Base-by-base conservation (phyloP, 23 tunicate genomes). In the Halocynthia aurantium region DNA sequence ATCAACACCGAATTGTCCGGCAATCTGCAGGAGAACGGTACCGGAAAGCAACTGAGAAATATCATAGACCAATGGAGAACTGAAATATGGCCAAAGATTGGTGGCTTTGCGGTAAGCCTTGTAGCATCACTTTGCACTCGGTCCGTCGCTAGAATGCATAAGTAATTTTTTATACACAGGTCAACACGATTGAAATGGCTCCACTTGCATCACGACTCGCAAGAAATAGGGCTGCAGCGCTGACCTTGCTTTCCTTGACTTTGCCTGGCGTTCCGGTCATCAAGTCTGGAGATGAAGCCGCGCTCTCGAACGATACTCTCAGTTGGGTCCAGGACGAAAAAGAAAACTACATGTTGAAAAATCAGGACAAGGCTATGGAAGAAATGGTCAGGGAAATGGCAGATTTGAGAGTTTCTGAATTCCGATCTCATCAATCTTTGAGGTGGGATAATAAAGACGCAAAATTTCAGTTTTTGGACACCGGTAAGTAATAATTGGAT, bases 401-500 rank as follows among this genome's bases (percentile, higher is more conserved):
- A 7, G 77, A 71, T 6, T 22, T 56, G 54, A 63, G 82, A 52
- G 93, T 87, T 53, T 71, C 62, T 8, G 83, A 85, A 55, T 75
- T 81, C 31, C 93, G 78, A 56, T 62, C 86, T 7, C 56, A 53
- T 62, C 83, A 77, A 12, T 82, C 93, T 12, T 78, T 87, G 52
- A 85, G 86, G 7, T 87, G 50, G 55, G 93, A 87, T 69, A 60
- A 82, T 70, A 67, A 55, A 8, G 82, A 87, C 70, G 77, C 93
- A 8, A 71, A 51, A 0, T 82, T 87, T 71, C 58, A 49, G 10
- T 87, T 87, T 60, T 68, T 82, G 15, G 74, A 77, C 10, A 77
- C 83, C 18, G 76, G 93, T 87, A 31, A 57, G 72, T 64, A 7
- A 5, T 1, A 13, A n/a, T 67, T n/a, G 12, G 21, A 15, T 67